Conservation (phyloP, 2,888 invertebrate species). For the Lumbricus terrestris region DNA sequence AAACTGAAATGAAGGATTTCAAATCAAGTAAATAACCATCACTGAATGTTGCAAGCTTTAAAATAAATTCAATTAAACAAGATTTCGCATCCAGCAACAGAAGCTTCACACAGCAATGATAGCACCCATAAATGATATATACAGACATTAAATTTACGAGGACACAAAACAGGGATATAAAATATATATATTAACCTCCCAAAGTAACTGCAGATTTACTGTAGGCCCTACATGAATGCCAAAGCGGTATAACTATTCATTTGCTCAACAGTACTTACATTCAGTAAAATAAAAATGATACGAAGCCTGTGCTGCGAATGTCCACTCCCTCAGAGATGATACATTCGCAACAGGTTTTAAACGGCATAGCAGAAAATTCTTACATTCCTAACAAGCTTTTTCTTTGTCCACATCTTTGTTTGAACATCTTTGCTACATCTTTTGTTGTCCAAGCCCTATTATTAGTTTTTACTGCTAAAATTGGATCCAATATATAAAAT, state of each 20-base stretch:
- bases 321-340: too few species aligned
- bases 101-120: too few species aligned
- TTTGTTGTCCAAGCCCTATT: too few species aligned
- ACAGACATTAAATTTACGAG: neutral
- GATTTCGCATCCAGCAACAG: neutral
- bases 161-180: neutral
- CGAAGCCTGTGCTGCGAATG: too few species aligned
- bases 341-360: too few species aligned
- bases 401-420: too few species aligned
- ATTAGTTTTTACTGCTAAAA: too few species aligned
- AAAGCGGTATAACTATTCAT: neutral
- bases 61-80: neutral
- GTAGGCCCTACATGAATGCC: neutral
- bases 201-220: neutral
- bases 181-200: neutral
- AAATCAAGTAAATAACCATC: neutral
- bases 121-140: neutral
- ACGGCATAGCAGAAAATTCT: too few species aligned
- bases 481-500: too few species aligned
- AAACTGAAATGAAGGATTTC: neutral
- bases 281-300: neutral
- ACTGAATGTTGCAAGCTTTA: neutral
- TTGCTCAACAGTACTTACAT: too few species aligned
- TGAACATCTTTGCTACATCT: too few species aligned
- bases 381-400: too few species aligned